phyloP scores from a whole-genome alignment of 1,140 invertebrate genomes.

The Drosophila yakuba region DNA sequence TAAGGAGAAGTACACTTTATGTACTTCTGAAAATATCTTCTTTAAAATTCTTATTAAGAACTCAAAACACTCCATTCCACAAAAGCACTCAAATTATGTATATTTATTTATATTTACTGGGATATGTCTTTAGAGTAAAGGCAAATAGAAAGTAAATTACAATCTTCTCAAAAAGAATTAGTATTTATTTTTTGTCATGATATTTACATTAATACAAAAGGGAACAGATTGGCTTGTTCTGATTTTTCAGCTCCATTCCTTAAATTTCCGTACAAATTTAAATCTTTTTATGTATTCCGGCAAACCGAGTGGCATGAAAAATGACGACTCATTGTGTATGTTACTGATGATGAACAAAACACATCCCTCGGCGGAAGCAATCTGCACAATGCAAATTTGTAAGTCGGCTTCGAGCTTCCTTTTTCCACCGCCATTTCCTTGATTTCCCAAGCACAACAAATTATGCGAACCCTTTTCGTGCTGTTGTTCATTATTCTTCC shows the following conservation, averaged over 20 bases:
- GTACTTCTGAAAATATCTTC: no score
- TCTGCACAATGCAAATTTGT: slow-evolving; percentile 69
- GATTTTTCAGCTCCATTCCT: no score
- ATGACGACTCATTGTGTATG: slow-evolving; percentile 9
- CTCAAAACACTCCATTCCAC: no score
- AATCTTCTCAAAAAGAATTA: no score
- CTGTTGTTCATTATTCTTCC: neutral
- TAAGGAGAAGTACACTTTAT: neutral
- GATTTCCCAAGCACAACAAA: slow-evolving; percentile 7
- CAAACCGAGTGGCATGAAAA: slow-evolving; percentile 8
- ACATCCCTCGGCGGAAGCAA: slow-evolving; percentile 56
- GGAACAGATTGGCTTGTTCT: no score
- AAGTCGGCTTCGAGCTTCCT: slow-evolving; percentile 43
- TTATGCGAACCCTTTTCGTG: slow-evolving; percentile 25
- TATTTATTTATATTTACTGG: no score
- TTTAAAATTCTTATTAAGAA: no score
- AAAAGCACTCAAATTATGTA: no score
- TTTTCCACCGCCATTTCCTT: slow-evolving; percentile 32
- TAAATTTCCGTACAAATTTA: neutral
- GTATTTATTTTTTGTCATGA: no score
- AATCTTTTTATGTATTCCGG: neutral
- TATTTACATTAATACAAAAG: neutral
- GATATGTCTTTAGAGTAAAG: no score
- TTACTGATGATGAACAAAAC: slow-evolving; percentile 33
- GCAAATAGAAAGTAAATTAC: no score